Evolutionary conservation across 2,113 vertebrate species (phyloP).

Genomic region (Salvelinus namaycush): DNA sequence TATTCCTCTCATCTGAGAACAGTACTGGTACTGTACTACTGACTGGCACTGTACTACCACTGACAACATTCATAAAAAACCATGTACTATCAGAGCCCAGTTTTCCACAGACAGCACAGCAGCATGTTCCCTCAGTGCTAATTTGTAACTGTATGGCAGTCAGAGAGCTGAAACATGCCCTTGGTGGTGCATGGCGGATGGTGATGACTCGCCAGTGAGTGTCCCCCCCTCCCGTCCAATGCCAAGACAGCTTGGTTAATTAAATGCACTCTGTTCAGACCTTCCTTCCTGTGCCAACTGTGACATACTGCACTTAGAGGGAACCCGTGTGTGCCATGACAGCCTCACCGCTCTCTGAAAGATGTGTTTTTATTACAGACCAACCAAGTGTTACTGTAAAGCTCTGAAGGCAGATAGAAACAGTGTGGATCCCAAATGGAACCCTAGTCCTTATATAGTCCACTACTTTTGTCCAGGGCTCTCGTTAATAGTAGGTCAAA

Average conservation of each 20-base stretch:
- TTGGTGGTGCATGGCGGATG: not conserved
- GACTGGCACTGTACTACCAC: too few species aligned
- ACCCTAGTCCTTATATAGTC: too few species aligned
- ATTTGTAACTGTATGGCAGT: not conserved
- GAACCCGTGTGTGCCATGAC: not conserved
- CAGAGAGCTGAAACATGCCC: not conserved
- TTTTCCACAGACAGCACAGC: not conserved
- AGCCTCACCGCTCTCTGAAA: too few species aligned
- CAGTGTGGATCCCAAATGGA: too few species aligned
- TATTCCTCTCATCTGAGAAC: too few species aligned
- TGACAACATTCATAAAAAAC: too few species aligned
- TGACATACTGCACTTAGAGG: not conserved
- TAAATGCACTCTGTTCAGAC: constrained; percentile 56
- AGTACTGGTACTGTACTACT: too few species aligned
- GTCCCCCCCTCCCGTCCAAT: constrained; percentile 40
- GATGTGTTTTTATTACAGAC: too few species aligned
- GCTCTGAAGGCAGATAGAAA: too few species aligned
- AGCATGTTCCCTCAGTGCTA: not conserved
- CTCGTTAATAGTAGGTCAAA: too few species aligned
- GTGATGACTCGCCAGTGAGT: not conserved
- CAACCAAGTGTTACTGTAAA: too few species aligned
- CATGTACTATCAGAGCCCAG: not conserved
- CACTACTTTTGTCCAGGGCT: too few species aligned
- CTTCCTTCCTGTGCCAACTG: constrained; percentile 54
- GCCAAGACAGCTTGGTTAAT: constrained; percentile 57